Percentiles rank a stretch among this genome's conserved stretches.
These are phyloP conservation scores for Nymphicus hollandicus DNA, from an alignment of 2,113 vertebrate genomes.

Conservation along the genomic window DNA sequence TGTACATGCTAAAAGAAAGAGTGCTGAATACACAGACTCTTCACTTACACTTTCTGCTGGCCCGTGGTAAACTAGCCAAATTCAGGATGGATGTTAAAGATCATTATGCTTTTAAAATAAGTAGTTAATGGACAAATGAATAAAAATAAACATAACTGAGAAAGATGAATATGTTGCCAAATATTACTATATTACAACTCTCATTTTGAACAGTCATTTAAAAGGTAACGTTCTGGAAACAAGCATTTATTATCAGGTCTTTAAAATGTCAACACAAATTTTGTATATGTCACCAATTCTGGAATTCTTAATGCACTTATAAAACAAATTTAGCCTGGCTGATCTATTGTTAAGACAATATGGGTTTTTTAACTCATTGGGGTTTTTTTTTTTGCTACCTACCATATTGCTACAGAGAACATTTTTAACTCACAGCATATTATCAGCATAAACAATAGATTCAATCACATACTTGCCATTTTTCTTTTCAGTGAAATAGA, in stretches of 20 bases:
- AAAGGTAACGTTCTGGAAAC: not conserved
- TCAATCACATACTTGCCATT: slow-evolving; percentile 11
- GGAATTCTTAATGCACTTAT: not conserved
- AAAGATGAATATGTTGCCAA: not conserved
- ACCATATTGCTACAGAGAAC: not conserved
- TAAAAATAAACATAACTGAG: not conserved
- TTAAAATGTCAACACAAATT: not conserved
- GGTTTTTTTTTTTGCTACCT: not conserved
- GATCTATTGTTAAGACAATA: not conserved
- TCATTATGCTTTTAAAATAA: not conserved
- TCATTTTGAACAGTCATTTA: not conserved
- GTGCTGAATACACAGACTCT: not conserved
- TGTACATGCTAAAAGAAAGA: not conserved
- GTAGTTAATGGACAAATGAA: not conserved
- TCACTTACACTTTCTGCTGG: not conserved
- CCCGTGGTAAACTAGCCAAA: not conserved
- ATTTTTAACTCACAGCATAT: slow-evolving; percentile 14
- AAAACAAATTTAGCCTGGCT: not conserved
- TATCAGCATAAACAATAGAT: slow-evolving; percentile 12
- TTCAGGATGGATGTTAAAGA: not conserved
- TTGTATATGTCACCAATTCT: not conserved
- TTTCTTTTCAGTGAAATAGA: slow-evolving; percentile 15
- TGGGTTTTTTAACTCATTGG: not conserved
- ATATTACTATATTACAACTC: not conserved
- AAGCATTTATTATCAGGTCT: not conserved